phyloP scores from a whole-genome alignment of 2,113 vertebrate species.

The Cochlearius cochlearius region DNA sequence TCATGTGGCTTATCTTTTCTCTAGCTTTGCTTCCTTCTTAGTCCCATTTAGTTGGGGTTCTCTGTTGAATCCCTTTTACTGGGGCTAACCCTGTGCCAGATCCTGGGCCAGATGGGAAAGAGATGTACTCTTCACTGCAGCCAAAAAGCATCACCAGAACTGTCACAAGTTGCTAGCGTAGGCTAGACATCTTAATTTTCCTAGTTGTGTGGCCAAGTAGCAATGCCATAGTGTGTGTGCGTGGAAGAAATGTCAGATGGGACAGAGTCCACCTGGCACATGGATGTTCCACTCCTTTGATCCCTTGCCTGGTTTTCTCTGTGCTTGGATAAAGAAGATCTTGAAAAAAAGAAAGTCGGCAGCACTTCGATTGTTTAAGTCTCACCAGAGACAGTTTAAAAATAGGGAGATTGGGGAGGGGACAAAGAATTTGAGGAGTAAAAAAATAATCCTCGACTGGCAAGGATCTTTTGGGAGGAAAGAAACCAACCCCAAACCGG shows the following conservation, averaged over 20 bases:
- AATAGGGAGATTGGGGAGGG: neutral
- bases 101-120: conserved; percentile 52
- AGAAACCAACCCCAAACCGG: neutral
- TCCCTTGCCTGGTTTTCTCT: conserved; percentile 44
- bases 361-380: neutral
- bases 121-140: conserved; percentile 31
- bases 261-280: conserved; percentile 59
- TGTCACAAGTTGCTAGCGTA: neutral
- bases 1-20: neutral
- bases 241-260: conserved; percentile 68
- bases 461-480: neutral
- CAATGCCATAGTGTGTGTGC: conserved; percentile 22
- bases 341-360: neutral
- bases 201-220: conserved; percentile 54
- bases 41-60: neutral
- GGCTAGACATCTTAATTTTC: conserved; percentile 66
- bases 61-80: conserved; percentile 30
- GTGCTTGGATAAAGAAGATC: conserved; percentile 44
- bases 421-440: neutral
- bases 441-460: neutral
- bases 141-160: conserved; percentile 38
- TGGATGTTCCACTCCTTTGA: conserved; percentile 37
- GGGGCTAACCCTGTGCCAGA: conserved; percentile 13
- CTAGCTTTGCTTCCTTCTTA: conserved; percentile 30
- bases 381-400: conserved; percentile 17